A percentile compares a stretch with the other conserved stretches of the same genome.
phyloP scores from a whole-genome alignment of 2,888 invertebrate genomes.

The Calliopum simillimum region DNA sequence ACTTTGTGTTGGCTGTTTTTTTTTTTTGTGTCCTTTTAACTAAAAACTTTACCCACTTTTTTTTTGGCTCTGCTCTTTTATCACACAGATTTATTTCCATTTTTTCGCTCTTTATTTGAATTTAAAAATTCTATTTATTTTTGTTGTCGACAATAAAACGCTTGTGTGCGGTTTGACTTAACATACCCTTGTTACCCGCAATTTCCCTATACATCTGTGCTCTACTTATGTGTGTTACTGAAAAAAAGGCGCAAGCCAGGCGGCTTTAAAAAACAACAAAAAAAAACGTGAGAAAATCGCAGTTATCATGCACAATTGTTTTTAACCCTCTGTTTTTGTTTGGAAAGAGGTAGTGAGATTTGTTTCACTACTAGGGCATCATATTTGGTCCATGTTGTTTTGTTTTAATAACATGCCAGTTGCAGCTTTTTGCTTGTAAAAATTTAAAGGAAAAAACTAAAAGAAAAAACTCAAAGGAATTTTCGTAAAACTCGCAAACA shows the following conservation, averaged over 20 bases:
- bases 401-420: slow-evolving; percentile 59
- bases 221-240: no score
- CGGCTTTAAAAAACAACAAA: not conserved
- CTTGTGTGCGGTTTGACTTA: slow-evolving; percentile 7
- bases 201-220: not conserved
- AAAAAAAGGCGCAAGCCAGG: not conserved
- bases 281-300: slow-evolving; percentile 24
- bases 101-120: not conserved
- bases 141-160: slow-evolving; percentile 26
- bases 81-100: slow-evolving; percentile 1
- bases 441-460: slow-evolving; percentile 22
- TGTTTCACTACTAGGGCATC: not conserved
- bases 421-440: slow-evolving; percentile 46
- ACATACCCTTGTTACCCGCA: not conserved
- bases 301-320: slow-evolving; percentile 11
- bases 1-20: slow-evolving; percentile 15
- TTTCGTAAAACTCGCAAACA: slow-evolving; percentile 16
- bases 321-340: not conserved
- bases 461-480: slow-evolving; percentile 23
- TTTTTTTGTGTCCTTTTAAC: not conserved
- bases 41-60: not conserved
- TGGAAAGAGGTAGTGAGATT: not conserved
- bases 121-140: not conserved
- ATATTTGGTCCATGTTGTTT: slow-evolving; percentile 36
- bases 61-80: not conserved